Evolutionary conservation across 2,113 vertebrate species (phyloP).

Genomic region (Craseonycteris thonglongyai): DNA sequence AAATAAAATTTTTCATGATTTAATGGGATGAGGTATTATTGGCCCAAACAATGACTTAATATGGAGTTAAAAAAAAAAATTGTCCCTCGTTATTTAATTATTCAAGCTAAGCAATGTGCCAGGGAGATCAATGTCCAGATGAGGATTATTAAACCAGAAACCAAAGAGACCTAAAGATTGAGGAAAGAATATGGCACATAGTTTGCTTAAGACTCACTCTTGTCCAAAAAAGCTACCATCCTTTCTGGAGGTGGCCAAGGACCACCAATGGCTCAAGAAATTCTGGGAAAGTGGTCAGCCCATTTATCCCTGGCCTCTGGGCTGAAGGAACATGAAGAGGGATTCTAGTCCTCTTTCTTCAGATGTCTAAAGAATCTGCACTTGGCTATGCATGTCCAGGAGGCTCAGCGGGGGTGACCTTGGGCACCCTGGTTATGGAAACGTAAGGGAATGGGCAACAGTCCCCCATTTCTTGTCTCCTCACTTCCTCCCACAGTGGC

Average conservation of each 20-base stretch:
- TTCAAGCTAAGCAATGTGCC: neutral
- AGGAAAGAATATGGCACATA: neutral
- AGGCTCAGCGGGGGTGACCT: too few relatives aligned
- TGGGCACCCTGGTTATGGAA: rapidly evolving
- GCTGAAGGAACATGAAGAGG: neutral
- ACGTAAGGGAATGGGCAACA: neutral
- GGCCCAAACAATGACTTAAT: neutral
- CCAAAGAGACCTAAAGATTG: neutral
- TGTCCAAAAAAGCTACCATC: neutral
- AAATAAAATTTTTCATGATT: conserved; percentile 30
- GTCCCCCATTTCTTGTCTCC: neutral
- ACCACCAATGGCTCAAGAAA: neutral
- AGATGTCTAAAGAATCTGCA: neutral
- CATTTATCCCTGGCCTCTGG: neutral
- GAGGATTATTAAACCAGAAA: neutral
- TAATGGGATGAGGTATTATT: neutral
- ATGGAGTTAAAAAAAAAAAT: neutral
- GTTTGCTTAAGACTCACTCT: neutral
- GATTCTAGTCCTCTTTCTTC: neutral
- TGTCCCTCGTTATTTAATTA: neutral
- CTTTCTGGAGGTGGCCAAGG: neutral
- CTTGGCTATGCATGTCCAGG: neutral
- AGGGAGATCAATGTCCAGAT: neutral
- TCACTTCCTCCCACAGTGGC: neutral
- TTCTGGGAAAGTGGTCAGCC: neutral